A percentile compares a stretch with the other conserved stretches of the same genome.
These are phyloP conservation scores for Eristalinus aeneus DNA, from an alignment of 2,888 invertebrate genomes.

Conservation along the genomic window DNA sequence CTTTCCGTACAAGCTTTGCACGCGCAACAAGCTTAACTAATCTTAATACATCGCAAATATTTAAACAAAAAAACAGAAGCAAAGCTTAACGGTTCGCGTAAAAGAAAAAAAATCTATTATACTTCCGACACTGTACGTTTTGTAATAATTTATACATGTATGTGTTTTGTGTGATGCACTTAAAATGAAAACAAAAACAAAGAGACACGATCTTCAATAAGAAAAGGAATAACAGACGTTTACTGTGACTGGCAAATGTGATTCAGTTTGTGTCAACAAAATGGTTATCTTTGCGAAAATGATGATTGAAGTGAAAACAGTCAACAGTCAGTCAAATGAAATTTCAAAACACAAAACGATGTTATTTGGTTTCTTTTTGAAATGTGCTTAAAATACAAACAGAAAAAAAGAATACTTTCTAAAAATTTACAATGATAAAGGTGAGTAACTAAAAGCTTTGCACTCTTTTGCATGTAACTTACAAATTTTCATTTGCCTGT, in stretches of 20 bases:
- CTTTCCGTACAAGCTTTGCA: background rate
- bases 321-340: slow-evolving; percentile 18
- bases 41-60: background rate
- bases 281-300: background rate
- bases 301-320: background rate
- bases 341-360: background rate
- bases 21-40: background rate
- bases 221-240: slow-evolving; percentile 39
- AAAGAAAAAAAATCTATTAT: background rate
- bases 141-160: slow-evolving; percentile 31
- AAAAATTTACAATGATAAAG: slow-evolving; percentile 14
- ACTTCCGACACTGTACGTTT: background rate
- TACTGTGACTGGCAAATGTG: slow-evolving; percentile 10
- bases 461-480: slow-evolving; percentile 54
- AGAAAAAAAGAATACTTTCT: background rate
- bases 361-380: slow-evolving; percentile 45
- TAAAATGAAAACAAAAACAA: background rate
- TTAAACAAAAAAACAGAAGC: background rate
- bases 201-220: slow-evolving; percentile 6
- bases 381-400: slow-evolving; percentile 16
- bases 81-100: background rate
- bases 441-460: slow-evolving; percentile 53
- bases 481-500: slow-evolving; percentile 47
- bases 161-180: slow-evolving; percentile 53
- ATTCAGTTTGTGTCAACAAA: background rate